Conservation (phyloP, 2,113 vertebrate species). For the Odontesthes bonariensis region DNA sequence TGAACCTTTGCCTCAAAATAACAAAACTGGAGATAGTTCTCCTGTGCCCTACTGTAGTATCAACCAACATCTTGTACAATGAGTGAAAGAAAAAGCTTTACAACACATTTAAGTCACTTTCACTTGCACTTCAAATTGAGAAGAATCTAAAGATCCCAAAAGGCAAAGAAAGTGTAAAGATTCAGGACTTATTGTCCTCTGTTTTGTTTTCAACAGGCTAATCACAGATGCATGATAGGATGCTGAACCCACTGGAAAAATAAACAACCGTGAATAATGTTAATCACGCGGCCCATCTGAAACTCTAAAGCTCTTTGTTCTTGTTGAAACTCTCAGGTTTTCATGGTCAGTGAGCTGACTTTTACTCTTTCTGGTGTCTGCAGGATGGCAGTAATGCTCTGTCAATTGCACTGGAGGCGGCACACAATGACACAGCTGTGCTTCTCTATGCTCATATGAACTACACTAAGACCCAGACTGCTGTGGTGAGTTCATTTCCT, state of each 20-base stretch:
- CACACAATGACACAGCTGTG: slow-evolving; percentile 92
- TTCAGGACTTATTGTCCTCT: neutral
- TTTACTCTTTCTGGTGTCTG: slow-evolving; percentile 24
- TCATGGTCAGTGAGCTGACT: slow-evolving; percentile 8
- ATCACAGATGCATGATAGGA: slow-evolving; percentile 3
- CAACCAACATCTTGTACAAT: neutral
- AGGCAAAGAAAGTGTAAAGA: neutral
- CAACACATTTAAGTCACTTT: too few relatives aligned
- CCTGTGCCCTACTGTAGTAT: too few relatives aligned
- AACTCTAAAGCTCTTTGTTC: slow-evolving; percentile 1
- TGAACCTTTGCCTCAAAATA: neutral
- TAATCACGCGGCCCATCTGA: slow-evolving; percentile 3
- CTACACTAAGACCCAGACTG: slow-evolving; percentile 63
- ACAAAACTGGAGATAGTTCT: neutral
- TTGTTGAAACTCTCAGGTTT: slow-evolving; percentile 1
- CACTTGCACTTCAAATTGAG: too few relatives aligned
- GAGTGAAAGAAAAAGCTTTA: neutral
- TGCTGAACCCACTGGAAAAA: slow-evolving; percentile 4
- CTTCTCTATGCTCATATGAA: slow-evolving; percentile 90
- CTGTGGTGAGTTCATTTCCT: slow-evolving; percentile 81
- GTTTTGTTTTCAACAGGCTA: slow-evolving; percentile 6
- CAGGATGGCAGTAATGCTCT: slow-evolving; percentile 95
- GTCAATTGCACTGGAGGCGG: slow-evolving; percentile 91
- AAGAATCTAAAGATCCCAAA: neutral
- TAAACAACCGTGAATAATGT: neutral